Evolutionary conservation across 2,797 vertebrate species (phyloP), one percentile per base, ranked within the genome.

Genomic region (Kryptolebias ocellatus): DNA sequence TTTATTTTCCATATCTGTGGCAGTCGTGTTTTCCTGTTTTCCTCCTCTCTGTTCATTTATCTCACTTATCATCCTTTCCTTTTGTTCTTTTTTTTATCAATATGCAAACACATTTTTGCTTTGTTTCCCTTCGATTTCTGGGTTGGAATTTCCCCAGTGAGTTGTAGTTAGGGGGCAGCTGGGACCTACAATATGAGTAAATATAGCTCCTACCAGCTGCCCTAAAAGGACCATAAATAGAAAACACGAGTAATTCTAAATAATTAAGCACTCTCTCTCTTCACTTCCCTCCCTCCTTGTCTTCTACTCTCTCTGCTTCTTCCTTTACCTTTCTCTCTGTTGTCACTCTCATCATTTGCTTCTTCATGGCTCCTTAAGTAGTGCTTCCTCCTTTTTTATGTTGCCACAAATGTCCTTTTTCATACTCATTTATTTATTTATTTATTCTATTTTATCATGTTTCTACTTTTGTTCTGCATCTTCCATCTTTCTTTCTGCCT

Each of bases 181-280:
- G 27, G 34, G 65, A 60, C 56, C 65, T 76, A 70, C 76, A 64
- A 64, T 73, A 62, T 56, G 64, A 71, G 53, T 80, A 79, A 85
- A 83, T 87, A 79, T 87, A 81, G 73, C 77, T 83, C 79, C 72
- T 27, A 17, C 80, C 76, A 84, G 76, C 79, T 72, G 76, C 81
- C 86, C 79, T 87, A 84, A 90, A 90, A 87, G 86, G 77, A 58
- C 91, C 87, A 87, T 90, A 91, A 92, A 92, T 91, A 92, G 87
- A 86, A 87, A 89, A 90, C 89, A 92, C 31, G 81, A 84, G 73
- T 90, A 83, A 76, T 88, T 79, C 76, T 92, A 83, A 92, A 92
- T 92, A 92, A 91, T 91, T 92, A 86, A 92, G 86, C 79, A 70
- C 74, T 49, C 73, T 87, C 87, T 78, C 74, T 86, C 79, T 70